A percentile compares a stretch with the other conserved stretches of the same genome.
These are phyloP conservation scores for Adineta ricciae DNA, from an alignment of 2,888 invertebrate genomes.

Conservation along the genomic window DNA sequence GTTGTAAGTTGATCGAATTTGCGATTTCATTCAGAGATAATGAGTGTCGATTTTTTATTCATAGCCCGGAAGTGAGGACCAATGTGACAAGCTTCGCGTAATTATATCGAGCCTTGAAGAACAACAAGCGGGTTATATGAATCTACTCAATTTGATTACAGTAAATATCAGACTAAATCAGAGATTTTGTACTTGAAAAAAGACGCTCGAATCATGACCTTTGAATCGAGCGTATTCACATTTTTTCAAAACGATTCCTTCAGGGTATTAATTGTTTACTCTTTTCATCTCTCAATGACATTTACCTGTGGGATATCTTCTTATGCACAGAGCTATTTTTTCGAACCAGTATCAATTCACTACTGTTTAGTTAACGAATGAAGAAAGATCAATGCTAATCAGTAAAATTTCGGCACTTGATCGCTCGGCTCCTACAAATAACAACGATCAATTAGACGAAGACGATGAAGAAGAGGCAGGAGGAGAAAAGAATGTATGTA, in stretches of 20 bases:
- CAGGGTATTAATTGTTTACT: no score
- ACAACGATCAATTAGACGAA: neutral
- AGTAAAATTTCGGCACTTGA: neutral
- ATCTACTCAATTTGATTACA: neutral
- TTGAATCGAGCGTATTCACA: no score
- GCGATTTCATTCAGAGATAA: neutral
- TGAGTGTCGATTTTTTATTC: neutral
- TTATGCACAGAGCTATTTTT: no score
- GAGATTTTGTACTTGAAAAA: no score
- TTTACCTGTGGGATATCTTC: no score
- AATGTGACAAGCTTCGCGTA: neutral
- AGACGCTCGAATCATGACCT: no score
- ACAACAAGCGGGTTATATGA: slow-evolving; percentile 8
- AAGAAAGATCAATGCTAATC: neutral
- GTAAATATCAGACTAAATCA: neutral
- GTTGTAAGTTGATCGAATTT: neutral
- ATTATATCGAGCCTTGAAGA: neutral
- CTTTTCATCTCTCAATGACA: no score
- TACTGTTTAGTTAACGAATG: neutral
- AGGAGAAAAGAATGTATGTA: neutral
- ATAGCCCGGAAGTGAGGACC: neutral
- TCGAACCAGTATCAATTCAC: no score
- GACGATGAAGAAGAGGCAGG: neutral
- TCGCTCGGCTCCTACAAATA: neutral
- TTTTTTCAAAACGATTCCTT: no score